Conservation (phyloP, 1,140 invertebrate species). For the Lepidurus packardi region DNA sequence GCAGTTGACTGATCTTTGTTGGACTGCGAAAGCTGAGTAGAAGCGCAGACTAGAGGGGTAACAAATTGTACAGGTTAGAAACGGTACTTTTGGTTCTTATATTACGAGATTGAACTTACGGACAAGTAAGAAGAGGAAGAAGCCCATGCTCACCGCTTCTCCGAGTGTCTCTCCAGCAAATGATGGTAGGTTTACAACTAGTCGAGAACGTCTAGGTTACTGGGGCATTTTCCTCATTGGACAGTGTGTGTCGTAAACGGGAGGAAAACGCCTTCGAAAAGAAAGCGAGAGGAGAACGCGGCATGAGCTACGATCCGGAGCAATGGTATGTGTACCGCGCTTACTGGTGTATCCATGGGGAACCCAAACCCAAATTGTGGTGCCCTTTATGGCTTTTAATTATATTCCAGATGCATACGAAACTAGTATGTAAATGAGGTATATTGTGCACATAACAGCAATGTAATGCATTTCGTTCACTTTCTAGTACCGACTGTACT, state of each 20-base stretch:
- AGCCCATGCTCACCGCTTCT: not conserved
- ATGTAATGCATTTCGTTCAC: not conserved
- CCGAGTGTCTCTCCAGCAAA: not conserved
- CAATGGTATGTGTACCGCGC: not conserved
- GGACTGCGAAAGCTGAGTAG: not conserved
- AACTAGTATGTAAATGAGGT: constrained; percentile 9
- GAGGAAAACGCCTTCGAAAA: not conserved
- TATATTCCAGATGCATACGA: not conserved
- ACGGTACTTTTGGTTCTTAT: not conserved
- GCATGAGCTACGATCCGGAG: not conserved
- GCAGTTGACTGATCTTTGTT: not conserved
- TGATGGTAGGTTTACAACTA: not conserved
- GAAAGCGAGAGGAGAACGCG: constrained; percentile 20
- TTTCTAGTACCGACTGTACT: not conserved
- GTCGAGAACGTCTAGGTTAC: not conserved
- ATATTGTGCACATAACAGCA: not conserved
- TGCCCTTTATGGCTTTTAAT: not conserved
- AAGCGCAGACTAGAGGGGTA: not conserved
- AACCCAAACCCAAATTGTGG: constrained; percentile 7
- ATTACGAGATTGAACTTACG: not conserved
- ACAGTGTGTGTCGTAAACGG: not conserved
- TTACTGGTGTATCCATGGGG: not conserved
- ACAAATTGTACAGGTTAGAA: not conserved
- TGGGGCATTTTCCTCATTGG: not conserved
- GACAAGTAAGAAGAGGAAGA: not conserved